Conservation (phyloP, 2,888 invertebrate species). For the Chalcosyrphus nemorum region DNA sequence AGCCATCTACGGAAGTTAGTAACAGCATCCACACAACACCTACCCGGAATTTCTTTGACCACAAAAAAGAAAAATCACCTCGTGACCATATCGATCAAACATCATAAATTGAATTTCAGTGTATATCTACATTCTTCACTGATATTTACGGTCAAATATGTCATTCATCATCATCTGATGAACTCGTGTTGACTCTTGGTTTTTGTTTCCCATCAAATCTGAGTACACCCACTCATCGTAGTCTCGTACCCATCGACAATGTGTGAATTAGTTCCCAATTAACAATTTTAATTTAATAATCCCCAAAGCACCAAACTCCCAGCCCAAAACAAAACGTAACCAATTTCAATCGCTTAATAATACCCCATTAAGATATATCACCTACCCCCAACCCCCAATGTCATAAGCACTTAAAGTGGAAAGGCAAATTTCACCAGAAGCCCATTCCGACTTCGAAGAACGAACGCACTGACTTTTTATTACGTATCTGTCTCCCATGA, state of each 20-base stretch:
- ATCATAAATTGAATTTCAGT: slow-evolving; percentile 21
- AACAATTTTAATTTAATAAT: slow-evolving; percentile 57
- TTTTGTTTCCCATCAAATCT: slow-evolving; percentile 30
- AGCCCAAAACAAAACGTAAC: slow-evolving; percentile 18
- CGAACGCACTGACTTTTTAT: slow-evolving; percentile 55
- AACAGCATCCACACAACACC: not conserved
- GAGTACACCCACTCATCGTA: slow-evolving; percentile 37
- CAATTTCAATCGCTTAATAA: slow-evolving; percentile 62
- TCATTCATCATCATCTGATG: slow-evolving; percentile 20
- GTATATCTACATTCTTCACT: slow-evolving; percentile 2
- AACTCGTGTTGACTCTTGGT: not conserved
- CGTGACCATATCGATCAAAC: slow-evolving; percentile 13
- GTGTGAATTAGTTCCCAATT: slow-evolving; percentile 53
- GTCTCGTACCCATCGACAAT: not conserved
- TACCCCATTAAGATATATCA: slow-evolving; percentile 45
- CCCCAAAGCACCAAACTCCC: slow-evolving; percentile 6
- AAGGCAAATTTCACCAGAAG: slow-evolving; percentile 39
- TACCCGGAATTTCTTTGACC: not conserved
- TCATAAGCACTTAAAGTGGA: slow-evolving; percentile 41
- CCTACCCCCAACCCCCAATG: not conserved
- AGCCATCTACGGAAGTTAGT: not conserved
- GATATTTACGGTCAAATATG: slow-evolving; percentile 25
- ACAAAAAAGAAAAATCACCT: slow-evolving; percentile 2
- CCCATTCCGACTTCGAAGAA: slow-evolving; percentile 2
- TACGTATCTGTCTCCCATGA: slow-evolving; percentile 66